These are phyloP conservation scores for Trogon melanurus DNA, from an alignment of 2,113 vertebrate genomes.

Conservation along the genomic window DNA sequence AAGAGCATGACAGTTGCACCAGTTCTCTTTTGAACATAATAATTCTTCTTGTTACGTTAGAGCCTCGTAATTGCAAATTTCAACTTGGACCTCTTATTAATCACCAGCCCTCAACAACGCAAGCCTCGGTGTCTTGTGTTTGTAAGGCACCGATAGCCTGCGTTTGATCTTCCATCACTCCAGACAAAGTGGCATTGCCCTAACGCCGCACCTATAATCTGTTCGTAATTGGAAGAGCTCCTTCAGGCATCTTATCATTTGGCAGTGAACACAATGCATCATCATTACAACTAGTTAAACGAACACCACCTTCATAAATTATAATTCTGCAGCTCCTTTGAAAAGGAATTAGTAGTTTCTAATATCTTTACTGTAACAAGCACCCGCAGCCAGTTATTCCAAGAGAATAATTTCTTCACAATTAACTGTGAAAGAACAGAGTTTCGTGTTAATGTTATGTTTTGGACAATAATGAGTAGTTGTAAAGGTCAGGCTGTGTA, in stretches of 20 bases:
- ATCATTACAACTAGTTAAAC: background rate
- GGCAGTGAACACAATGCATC: background rate
- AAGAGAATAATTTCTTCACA: background rate
- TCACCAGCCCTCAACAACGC: background rate
- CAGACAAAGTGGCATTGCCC: background rate
- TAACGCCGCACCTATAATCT: background rate
- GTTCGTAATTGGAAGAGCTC: background rate
- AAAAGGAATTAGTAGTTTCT: background rate
- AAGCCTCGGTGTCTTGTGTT: background rate
- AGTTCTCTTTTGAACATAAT: fast-evolving
- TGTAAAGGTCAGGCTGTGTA: background rate
- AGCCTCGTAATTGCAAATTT: background rate
- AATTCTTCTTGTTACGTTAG: background rate
- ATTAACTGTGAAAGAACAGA: background rate
- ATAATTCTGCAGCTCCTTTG: background rate
- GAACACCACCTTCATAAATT: background rate
- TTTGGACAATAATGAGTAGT: background rate
- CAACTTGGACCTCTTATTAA: background rate
- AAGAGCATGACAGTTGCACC: background rate
- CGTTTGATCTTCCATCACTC: background rate
- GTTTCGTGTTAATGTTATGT: background rate
- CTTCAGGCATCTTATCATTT: background rate
- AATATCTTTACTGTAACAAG: background rate
- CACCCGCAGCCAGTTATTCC: background rate
- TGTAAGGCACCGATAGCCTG: background rate